Base-by-base conservation (phyloP, 2,797 vertebrate genomes). In the Melanitta fusca region DNA sequence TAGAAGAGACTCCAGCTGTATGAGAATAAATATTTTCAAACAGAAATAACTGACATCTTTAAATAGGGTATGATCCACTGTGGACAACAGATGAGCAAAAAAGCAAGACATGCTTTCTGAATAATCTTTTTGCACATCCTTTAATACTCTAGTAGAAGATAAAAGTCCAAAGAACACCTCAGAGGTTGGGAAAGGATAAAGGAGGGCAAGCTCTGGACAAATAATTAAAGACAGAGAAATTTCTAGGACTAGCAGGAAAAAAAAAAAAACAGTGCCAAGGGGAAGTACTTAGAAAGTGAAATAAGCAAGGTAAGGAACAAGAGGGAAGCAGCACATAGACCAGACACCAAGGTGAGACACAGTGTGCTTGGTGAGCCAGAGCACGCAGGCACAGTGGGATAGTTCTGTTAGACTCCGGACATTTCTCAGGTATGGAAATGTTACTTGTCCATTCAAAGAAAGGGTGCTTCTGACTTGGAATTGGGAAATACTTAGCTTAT, bases 11-110 rank as follows among this genome's bases (percentile, higher is more conserved):
- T 10, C 14, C 5, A 73, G 13, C 34, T 47, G 81, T 80, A 8
- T 58, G 73, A 53, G 36, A 91, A 70, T 30, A 87, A 73, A 25
- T 89, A 28, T 51, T 95, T 75, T 5, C 5, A 84, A 84, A 89
- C 69, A 81, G 61, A 49, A 58, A 75, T 81, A 58, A 65, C 15
- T 32, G 89, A 56, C 30, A 86, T 8, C 73, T 69, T 32, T 51
- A 84, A 92, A 66, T 62, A 70, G 87, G 65, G 10, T 20, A 61
- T 51, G 11, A 94, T 84, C 32, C 16, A 32, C 36, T 49, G 24
- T 38, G 24, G 15, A 72, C 12, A 66, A 47, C 10, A 73, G 14
- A 82, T 39, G 27, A 93, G 32, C 41, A 73, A 87, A 87, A 91
- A 95, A 70, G 18, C 2, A 80, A 7, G 6, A 62, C 16, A 36